These are phyloP conservation scores for Nematostella vectensis DNA, from an alignment of 92 coral and sea anemone species.

Conservation along the genomic window DNA sequence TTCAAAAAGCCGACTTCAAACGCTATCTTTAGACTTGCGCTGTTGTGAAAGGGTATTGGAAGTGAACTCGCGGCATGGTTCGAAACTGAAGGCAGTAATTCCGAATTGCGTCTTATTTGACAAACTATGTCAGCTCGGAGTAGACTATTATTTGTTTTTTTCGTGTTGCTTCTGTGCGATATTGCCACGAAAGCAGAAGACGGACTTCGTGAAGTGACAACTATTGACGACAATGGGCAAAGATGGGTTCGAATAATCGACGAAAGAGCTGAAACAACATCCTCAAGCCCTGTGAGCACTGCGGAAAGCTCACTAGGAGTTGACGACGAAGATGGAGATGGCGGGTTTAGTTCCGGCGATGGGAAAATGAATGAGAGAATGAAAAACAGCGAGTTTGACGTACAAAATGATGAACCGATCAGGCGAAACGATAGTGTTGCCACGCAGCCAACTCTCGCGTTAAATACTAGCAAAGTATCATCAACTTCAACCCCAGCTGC, in stretches of 20 bases:
- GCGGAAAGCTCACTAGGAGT: not conserved
- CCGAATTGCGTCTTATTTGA: no score
- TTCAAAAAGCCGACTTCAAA: no score
- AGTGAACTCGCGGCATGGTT: no score
- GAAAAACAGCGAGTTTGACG: not conserved
- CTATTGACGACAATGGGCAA: slow-evolving; percentile 12
- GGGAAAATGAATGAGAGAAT: slow-evolving; percentile 1
- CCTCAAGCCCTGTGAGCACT: not conserved
- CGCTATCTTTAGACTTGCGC: no score
- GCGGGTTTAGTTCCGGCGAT: slow-evolving; percentile 1
- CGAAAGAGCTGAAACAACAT: not conserved
- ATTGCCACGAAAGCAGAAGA: not conserved
- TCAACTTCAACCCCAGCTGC: not conserved
- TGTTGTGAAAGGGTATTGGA: no score
- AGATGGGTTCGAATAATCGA: slow-evolving; percentile 7
- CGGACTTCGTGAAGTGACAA: slow-evolving; percentile 7
- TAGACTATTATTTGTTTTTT: not conserved
- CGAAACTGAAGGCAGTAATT: no score
- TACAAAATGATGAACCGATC: slow-evolving; percentile 5
- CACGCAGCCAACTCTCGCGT: not conserved
- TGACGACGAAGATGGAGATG: slow-evolving; percentile 19
- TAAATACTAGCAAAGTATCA: not conserved
- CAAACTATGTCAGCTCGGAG: no score
- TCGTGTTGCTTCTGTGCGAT: not conserved
- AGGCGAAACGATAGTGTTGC: not conserved